Evolutionary conservation across 2,797 vertebrate genomes (phyloP), one percentile per base, ranked within the genome.

Genomic region (Merluccius polli): DNA sequence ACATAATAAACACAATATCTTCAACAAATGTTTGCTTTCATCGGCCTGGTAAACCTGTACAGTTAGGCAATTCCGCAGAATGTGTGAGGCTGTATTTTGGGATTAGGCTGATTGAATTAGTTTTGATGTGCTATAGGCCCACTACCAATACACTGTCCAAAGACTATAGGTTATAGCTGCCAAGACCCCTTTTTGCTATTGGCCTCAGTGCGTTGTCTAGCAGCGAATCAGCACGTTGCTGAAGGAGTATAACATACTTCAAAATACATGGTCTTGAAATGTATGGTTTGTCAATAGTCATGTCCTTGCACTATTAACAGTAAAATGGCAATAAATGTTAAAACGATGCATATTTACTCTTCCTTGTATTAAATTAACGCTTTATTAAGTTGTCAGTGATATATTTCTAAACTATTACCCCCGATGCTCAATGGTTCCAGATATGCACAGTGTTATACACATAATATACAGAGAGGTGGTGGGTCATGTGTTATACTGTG

Each of bases 141-240:
- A 52, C 72, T 63, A 32, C 76, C 83, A 85, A 83, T 78, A 78
- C 75, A 82, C 78, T 38, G 44, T 75, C 84, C 77, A 85, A 85
- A 87, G 84, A 87, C 88, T 79, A 76, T n/a, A 27, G 59, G 59
- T 65, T 65, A 86, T 93, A 93, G 92, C 93, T 93, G 92, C 93
- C 93, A 89, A 90, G 90, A 90, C 89, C 91, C 84, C 90, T 82
- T 81, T 78, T 88, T 72, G 15, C 36, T 84, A 86, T 88, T 86
- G 91, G 91, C 90, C 90, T 94, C 92, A 94, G 93, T 93, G 93
- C 92, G 90, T 90, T 80, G 81, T 92, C 88, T 94, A 94, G 94
- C 93, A 95, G 94, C 94, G 91, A 90, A 91, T 93, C 92, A 93
- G 93, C 93, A 85, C 59, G 79, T 81, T 77, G 91, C 92, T 92